These are phyloP conservation scores for Nomada fabriciana DNA, from an alignment of 2,888 invertebrate species.

Conservation along the genomic window DNA sequence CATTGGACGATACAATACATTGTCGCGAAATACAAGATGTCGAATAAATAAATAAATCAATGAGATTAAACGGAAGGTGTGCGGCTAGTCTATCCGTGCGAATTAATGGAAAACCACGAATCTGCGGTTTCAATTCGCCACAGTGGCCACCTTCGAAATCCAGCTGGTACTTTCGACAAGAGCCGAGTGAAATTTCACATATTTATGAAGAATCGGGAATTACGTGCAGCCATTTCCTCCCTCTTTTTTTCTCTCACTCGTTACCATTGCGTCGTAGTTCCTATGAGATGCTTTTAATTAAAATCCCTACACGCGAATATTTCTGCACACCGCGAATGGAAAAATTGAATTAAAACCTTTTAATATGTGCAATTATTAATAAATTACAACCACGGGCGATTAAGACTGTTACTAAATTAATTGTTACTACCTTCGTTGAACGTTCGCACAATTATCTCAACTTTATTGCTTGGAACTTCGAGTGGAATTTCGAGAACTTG, in stretches of 20 bases:
- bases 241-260: too few relatives aligned
- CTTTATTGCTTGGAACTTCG: not conserved
- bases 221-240: not conserved
- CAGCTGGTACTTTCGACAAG: constrained; percentile 1
- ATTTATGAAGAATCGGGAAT: constrained; percentile 40
- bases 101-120: constrained; percentile 54
- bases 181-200: constrained; percentile 17
- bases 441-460: not conserved
- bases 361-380: not conserved
- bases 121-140: constrained; percentile 28
- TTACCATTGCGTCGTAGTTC: constrained; percentile 1
- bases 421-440: not conserved
- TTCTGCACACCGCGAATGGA: not conserved
- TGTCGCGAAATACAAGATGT: too few relatives aligned
- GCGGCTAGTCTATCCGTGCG: constrained; percentile 5
- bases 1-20: too few relatives aligned
- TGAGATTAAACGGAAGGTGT: constrained; percentile 36
- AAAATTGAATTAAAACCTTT: constrained; percentile 22
- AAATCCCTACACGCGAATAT: constrained; percentile 24
- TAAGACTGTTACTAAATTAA: not conserved
- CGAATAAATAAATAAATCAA: constrained; percentile 33
- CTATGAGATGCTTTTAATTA: constrained; percentile 41
- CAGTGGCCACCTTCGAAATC: constrained; percentile 11
- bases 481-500: too few relatives aligned
- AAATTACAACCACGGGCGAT: not conserved